Conservation (phyloP, 2,797 vertebrate genomes). For the Melanitta fusca region DNA sequence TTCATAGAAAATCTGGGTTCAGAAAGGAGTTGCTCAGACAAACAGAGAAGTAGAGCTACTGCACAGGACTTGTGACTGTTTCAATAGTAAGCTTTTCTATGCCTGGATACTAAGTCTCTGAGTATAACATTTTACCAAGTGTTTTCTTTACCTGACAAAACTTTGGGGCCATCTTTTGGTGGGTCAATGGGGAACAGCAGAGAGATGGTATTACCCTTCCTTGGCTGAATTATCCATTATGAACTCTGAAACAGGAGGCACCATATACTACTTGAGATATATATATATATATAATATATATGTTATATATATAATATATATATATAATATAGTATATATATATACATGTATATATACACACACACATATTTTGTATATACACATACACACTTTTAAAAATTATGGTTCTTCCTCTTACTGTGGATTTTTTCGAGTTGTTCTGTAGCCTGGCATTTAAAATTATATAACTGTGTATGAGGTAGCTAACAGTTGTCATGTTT, state of each 20-base stretch:
- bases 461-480: not conserved
- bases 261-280: fast-evolving
- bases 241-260: not conserved
- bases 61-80: not conserved
- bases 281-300: too few species aligned
- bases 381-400: not conserved
- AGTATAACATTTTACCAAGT: not conserved
- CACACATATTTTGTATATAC: too few species aligned
- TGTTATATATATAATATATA: too few species aligned
- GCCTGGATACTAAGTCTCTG: not conserved
- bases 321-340: too few species aligned
- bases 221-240: not conserved
- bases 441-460: not conserved
- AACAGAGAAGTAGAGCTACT: not conserved
- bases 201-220: not conserved
- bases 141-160: not conserved
- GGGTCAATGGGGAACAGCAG: not conserved
- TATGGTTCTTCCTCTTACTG: not conserved
- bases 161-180: not conserved
- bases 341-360: too few species aligned
- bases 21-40: not conserved
- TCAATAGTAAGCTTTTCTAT: not conserved
- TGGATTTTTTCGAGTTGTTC: not conserved
- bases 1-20: not conserved
- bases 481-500: not conserved